These are phyloP conservation scores for Solen grandis DNA, from an alignment of 1,140 invertebrate species.

Conservation along the genomic window DNA sequence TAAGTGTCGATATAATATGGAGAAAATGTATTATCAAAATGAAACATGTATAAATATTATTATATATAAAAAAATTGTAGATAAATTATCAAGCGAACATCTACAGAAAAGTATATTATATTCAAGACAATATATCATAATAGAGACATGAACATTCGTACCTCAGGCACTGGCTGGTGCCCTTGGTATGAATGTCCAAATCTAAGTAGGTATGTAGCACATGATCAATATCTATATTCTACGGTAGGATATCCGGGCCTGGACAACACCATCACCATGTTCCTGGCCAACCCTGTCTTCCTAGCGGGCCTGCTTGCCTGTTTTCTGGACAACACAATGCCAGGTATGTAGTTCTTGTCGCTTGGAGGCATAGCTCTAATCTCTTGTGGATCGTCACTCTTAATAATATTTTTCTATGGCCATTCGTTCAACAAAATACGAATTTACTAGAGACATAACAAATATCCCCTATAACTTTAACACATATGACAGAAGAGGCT, in stretches of 20 bases:
- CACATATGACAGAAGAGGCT: neutral
- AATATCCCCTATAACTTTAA: neutral
- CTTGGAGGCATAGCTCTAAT: neutral
- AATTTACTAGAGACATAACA: neutral
- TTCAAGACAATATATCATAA: too few species aligned
- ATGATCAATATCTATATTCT: too few species aligned
- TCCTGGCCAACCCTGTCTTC: constrained; percentile 56
- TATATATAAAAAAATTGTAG: too few species aligned
- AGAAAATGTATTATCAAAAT: too few species aligned
- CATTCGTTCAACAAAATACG: neutral
- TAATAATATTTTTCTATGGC: neutral
- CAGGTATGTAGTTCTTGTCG: constrained; percentile 43
- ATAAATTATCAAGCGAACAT: too few species aligned
- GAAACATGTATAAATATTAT: too few species aligned
- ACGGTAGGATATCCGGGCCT: constrained; percentile 44
- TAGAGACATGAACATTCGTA: too few species aligned
- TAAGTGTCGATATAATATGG: too few species aligned
- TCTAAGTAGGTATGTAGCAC: too few species aligned
- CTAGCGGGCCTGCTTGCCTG: constrained; percentile 51
- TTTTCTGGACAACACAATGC: constrained; percentile 63
- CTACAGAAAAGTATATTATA: too few species aligned
- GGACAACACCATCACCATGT: constrained; percentile 43
- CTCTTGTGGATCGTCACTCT: neutral
- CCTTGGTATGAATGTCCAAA: too few species aligned
- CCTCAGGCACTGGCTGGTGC: too few species aligned